Base-by-base conservation (phyloP, 2,113 vertebrate genomes). In the Gymnobelideus leadbeateri region DNA sequence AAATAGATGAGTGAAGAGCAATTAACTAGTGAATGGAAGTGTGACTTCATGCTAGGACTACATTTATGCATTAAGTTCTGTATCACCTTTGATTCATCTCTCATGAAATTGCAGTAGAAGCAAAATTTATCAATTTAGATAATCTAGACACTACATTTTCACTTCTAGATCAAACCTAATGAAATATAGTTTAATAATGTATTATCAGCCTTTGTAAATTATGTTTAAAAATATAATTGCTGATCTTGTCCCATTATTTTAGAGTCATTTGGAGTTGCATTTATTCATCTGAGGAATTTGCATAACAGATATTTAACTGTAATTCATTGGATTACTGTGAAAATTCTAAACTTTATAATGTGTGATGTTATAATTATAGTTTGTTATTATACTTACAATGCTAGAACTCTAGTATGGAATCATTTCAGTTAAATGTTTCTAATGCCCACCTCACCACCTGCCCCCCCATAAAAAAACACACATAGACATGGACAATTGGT, bases 221-320 rank as follows among this genome's bases (percentile, higher is more conserved):
- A 23, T 68, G 19, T 21, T 26, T 92, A 24, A 51, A 49, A 77
- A 84, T 94, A 9, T 92, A 77, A 89, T 91, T 93, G 61, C 90
- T 90, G 23, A 89, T 96, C 46, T 91, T 61, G 3, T n/a, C 5
- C 10, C n/a, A 14, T 19, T 93, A 68, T 89, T 57, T 94, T 95
- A 37, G 90, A 10, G 37, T 93, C 50, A 90, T 95, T 94, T 92
- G 19, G 90, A 94, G 54, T 94, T 51, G 52, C 7, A 51, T 93
- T 91, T 93, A 0, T 90, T 53, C 37, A 31, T 89, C 68, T 95
- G 94, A 54, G 23, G 94, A 94, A 92, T 91, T 3, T 90, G 1
- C 9, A 92, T 31, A 8, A 55, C 24, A 91, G 25, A 46, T 47
- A 89, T 89, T 92, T 95, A 51, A 51, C 3, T 93, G 14, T 21